Conservation (phyloP, 30 jellyfish, hydroid and myxozoan genomes). For the Turritopsis dohrnii region DNA sequence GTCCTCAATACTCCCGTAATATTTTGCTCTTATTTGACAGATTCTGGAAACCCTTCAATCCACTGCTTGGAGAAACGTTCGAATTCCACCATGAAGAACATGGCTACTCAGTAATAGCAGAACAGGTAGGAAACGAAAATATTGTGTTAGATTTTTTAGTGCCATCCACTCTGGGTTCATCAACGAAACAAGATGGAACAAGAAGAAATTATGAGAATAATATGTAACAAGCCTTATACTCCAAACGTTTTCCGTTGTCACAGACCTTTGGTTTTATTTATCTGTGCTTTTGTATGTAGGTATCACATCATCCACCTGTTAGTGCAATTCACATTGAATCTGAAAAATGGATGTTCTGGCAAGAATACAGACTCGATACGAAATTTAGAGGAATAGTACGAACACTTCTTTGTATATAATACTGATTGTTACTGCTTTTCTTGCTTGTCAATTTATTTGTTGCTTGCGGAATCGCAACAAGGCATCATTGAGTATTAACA, state of each 20-base stretch:
- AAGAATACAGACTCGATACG: constrained; percentile 79
- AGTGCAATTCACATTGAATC: constrained; percentile 88
- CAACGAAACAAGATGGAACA: too few relatives aligned
- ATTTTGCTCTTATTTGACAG: background rate
- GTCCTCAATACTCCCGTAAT: background rate
- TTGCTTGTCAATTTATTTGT: too few relatives aligned
- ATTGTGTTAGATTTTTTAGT: background rate
- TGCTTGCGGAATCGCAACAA: too few relatives aligned
- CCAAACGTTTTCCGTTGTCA: background rate
- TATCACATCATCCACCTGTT: constrained; percentile 96
- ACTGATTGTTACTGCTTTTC: background rate
- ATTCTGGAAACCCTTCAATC: constrained; percentile 88
- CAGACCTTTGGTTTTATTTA: background rate
- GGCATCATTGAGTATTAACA: too few relatives aligned
- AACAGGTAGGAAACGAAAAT: constrained; percentile 39
- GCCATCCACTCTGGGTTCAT: background rate
- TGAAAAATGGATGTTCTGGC: constrained; percentile 85
- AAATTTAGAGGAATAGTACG: constrained; percentile 82
- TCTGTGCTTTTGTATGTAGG: constrained; percentile 21
- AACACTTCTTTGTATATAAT: background rate
- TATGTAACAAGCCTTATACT: background rate
- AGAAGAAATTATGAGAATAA: too few relatives aligned
- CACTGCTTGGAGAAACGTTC: constrained; percentile 89
- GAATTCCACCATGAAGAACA: constrained; percentile 57
- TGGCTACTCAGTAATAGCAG: constrained; percentile 74